Conservation (phyloP, 1,140 invertebrate genomes). For the Psix sp. region DNA sequence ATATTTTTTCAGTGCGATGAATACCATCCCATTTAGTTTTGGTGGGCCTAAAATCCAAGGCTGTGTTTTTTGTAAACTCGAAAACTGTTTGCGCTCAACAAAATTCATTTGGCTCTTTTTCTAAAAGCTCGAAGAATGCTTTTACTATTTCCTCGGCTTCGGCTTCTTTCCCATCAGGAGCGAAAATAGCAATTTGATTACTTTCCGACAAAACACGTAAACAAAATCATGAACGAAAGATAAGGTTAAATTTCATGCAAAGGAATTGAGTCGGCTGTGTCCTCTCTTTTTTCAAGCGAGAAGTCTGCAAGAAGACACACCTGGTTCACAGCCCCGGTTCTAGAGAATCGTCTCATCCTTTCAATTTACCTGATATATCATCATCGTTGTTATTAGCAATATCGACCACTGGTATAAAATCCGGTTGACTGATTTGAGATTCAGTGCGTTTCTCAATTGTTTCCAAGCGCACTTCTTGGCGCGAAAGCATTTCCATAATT, state of each 20-base stretch:
- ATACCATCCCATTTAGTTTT: background rate
- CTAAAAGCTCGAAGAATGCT: background rate
- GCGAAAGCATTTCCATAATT: no score
- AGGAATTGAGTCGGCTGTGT: no score
- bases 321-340: no score
- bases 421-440: no score
- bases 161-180: background rate
- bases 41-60: background rate
- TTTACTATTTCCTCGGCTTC: background rate
- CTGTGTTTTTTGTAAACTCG: slow-evolving; percentile 2
- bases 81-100: background rate
- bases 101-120: background rate
- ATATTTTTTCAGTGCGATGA: background rate
- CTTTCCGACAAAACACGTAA: background rate
- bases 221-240: background rate
- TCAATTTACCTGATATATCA: no score
- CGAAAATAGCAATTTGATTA: background rate
- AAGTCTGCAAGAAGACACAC: no score
- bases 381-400: background rate
- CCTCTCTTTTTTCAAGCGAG: slow-evolving; percentile 1
- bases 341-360: no score
- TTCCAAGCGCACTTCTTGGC: no score
- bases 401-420: no score
- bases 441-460: no score
- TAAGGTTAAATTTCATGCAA: background rate